Evolutionary conservation across 2,888 invertebrate species (phyloP).

Genomic region (Sphaerophoria rueppellii): DNA sequence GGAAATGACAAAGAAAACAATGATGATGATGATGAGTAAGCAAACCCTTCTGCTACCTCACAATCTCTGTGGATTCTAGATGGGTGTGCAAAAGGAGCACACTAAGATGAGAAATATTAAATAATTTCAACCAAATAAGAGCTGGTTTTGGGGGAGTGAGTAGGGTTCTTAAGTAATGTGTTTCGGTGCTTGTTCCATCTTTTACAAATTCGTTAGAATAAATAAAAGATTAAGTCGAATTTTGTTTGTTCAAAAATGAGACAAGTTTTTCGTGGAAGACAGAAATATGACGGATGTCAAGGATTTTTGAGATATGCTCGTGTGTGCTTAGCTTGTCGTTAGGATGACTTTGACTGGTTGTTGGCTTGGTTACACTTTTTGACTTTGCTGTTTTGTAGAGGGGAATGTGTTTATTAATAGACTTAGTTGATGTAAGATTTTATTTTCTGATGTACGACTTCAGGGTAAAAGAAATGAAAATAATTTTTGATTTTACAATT

Average conservation of each 20-base stretch:
- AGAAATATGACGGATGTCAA: conserved; percentile 4
- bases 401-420: too few species aligned
- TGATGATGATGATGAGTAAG: conserved; percentile 52
- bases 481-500: too few species aligned
- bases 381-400: too few species aligned
- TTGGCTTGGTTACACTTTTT: too few species aligned
- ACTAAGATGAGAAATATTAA: conserved; percentile 20
- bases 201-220: conserved; percentile 32
- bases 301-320: neutral
- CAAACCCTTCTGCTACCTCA: conserved; percentile 33
- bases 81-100: neutral
- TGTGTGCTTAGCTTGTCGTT: too few species aligned
- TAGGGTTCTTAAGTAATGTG: conserved; percentile 1
- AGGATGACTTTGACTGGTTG: too few species aligned
- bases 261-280: conserved; percentile 14
- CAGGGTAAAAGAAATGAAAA: too few species aligned
- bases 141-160: neutral
- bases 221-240: conserved; percentile 43
- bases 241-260: conserved; percentile 41
- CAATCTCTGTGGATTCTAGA: too few species aligned
- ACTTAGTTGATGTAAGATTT: too few species aligned
- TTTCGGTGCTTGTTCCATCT: conserved; percentile 1
- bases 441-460: too few species aligned
- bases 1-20: conserved; percentile 52
- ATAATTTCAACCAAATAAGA: conserved; percentile 47